A percentile compares a stretch with the other conserved stretches of the same genome.
phyloP scores from a whole-genome alignment of 1,140 invertebrate species.

The Rhagoletis pomonella region DNA sequence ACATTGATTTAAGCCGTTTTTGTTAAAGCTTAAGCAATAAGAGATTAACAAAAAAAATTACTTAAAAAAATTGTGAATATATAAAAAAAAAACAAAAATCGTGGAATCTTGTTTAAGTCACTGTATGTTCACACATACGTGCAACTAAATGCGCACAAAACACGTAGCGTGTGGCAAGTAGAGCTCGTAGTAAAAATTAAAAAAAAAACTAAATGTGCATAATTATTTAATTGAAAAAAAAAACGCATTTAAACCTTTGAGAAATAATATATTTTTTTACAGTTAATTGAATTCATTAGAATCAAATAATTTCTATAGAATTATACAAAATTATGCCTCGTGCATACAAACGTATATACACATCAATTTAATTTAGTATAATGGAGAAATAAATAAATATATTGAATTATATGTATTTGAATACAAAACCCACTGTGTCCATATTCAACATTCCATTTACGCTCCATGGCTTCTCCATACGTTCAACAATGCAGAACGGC shows the following conservation, averaged over 20 bases:
- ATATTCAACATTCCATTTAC: neutral
- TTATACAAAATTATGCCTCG: too few species aligned
- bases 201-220: neutral
- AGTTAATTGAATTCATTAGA: too few species aligned
- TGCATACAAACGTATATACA: neutral
- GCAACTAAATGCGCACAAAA: too few species aligned
- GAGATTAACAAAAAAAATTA: too few species aligned
- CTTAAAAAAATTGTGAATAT: too few species aligned
- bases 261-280: neutral
- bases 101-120: too few species aligned
- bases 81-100: too few species aligned
- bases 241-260: neutral
- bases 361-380: neutral
- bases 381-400: neutral
- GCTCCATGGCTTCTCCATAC: neutral
- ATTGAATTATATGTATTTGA: neutral
- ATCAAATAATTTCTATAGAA: too few species aligned
- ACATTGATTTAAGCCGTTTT: too few species aligned
- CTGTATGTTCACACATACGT: too few species aligned
- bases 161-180: neutral
- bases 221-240: neutral
- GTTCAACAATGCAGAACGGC: slow-evolving; percentile 6
- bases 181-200: neutral
- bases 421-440: neutral
- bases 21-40: too few species aligned